Evolutionary conservation across 2,888 invertebrate species (phyloP).

Genomic region (Mesorhabditis belari): DNA sequence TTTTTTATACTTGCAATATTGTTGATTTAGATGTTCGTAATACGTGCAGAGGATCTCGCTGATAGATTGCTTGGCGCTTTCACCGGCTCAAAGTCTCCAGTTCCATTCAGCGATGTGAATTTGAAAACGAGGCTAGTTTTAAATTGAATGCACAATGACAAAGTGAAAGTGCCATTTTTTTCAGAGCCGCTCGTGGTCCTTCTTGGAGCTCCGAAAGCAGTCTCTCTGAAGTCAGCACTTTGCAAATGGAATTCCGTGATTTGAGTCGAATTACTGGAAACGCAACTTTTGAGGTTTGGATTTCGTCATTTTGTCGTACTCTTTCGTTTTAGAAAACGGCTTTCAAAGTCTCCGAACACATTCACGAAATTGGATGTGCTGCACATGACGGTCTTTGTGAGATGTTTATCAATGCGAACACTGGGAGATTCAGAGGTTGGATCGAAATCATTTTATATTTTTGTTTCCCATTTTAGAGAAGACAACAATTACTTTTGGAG

Average conservation of each 20-base stretch:
- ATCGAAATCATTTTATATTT: background rate
- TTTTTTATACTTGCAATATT: background rate
- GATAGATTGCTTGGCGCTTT: conserved; percentile 54
- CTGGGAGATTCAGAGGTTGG: conserved; percentile 71
- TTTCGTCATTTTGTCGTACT: background rate
- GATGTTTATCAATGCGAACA: conserved; percentile 90
- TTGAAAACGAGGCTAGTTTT: conserved; percentile 65
- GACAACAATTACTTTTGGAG: conserved; percentile 88
- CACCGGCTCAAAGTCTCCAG: conserved; percentile 27
- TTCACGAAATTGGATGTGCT: conserved; percentile 69
- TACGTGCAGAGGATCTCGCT: conserved; percentile 42
- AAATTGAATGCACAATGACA: background rate
- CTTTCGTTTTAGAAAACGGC: conserved; percentile 66
- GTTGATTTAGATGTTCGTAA: conserved; percentile 29
- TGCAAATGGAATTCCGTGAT: conserved; percentile 91
- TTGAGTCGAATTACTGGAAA: conserved; percentile 75
- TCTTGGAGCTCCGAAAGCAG: conserved; percentile 94
- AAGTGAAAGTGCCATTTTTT: conserved; percentile 5
- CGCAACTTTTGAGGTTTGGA: conserved; percentile 77
- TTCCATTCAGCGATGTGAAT: conserved; percentile 91
- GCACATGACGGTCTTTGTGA: conserved; percentile 90
- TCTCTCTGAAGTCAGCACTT: conserved; percentile 90
- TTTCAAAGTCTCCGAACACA: conserved; percentile 75
- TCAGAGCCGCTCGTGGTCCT: conserved; percentile 73
- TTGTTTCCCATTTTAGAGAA: conserved; percentile 58